Conservation (phyloP, 1,140 invertebrate genomes). For the Polyergus mexicanus region DNA sequence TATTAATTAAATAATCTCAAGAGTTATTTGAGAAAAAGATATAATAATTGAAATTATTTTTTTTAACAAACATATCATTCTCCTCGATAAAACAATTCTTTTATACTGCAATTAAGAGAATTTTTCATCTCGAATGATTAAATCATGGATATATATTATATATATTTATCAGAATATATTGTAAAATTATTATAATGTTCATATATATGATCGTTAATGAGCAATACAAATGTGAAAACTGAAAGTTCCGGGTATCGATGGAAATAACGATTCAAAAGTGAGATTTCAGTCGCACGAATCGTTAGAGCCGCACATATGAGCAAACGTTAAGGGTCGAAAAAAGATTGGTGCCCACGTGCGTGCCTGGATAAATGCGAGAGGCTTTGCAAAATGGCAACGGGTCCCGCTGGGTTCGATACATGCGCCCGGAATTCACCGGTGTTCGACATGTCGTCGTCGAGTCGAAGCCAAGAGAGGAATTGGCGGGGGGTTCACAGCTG, state of each 20-base stretch:
- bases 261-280: not conserved
- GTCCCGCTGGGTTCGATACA: constrained; percentile 71
- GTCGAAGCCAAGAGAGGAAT: constrained; percentile 38
- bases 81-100: not conserved
- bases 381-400: constrained; percentile 83
- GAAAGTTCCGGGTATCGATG: not conserved
- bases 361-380: constrained; percentile 63
- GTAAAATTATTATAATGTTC: not conserved
- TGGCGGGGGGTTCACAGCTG: constrained; percentile 80
- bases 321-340: constrained; percentile 75
- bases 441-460: constrained; percentile 71
- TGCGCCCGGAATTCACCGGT: constrained; percentile 67
- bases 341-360: constrained; percentile 78
- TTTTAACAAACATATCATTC: not conserved
- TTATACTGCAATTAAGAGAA: not conserved
- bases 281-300: constrained; percentile 16
- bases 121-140: not conserved
- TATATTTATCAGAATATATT: not conserved
- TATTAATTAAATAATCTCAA: not conserved
- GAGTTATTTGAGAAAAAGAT: not conserved
- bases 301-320: constrained; percentile 77
- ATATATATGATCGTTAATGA: constrained; percentile 10
- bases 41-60: not conserved
- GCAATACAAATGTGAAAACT: not conserved
- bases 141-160: not conserved